Evolutionary conservation across 37 sponge, comb jelly and placozoan genomes (phyloP).

Genomic region (Chondrosia reniformis): DNA sequence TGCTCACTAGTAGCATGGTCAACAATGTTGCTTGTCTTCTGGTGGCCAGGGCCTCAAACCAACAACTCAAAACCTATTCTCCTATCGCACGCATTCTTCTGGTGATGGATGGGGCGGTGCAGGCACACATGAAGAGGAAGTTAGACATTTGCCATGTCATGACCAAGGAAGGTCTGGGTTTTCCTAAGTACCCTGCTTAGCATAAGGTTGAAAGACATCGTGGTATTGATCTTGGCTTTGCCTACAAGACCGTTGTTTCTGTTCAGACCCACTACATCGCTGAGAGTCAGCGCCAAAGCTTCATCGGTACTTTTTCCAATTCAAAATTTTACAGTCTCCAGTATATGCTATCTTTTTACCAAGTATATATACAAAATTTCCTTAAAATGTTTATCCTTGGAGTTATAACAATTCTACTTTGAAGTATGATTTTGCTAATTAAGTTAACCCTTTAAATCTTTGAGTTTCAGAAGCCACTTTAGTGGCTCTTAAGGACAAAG

Average conservation of each 20-base stretch:
- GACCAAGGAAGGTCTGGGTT: conserved; percentile 38
- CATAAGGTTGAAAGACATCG: conserved; percentile 40
- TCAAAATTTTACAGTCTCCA: background rate
- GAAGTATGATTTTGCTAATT: no score
- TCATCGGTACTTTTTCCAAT: background rate
- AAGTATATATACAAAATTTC: no score
- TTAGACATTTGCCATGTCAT: conserved; percentile 35
- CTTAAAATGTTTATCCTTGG: no score
- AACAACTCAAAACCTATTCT: conserved; percentile 7
- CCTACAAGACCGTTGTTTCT: conserved; percentile 25
- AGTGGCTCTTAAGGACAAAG: no score
- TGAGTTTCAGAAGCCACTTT: no score
- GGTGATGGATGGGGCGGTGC: conserved; percentile 10
- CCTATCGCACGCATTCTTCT: conserved; percentile 37
- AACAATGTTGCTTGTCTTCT: conserved; percentile 30
- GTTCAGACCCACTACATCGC: background rate
- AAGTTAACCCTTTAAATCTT: no score
- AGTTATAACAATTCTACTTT: no score
- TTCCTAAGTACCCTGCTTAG: conserved; percentile 32
- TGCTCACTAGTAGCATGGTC: conserved; percentile 43
- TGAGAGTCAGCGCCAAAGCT: background rate
- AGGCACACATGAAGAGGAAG: conserved; percentile 26
- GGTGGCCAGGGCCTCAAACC: conserved; percentile 18
- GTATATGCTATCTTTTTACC: no score
- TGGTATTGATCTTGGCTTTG: conserved; percentile 49